A percentile compares a stretch with the other conserved stretches of the same genome.
Conservation (phyloP, 2,113 vertebrate species). For the Crypturellus undulatus region DNA sequence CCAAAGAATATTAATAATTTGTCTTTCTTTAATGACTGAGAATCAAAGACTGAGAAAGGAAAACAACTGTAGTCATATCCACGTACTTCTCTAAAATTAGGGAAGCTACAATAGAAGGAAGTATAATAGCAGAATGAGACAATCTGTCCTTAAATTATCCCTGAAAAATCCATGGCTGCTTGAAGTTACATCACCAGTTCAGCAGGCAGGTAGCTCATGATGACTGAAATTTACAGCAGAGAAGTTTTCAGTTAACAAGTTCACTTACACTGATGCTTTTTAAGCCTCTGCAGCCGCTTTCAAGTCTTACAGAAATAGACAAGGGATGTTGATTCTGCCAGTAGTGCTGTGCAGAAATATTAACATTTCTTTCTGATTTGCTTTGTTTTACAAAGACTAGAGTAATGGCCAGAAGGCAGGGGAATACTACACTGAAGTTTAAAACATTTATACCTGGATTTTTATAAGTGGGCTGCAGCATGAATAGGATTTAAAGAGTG, state of each 20-base stretch:
- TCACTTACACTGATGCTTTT: background rate
- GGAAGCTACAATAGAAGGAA: background rate
- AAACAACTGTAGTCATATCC: background rate
- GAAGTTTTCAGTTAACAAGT: background rate
- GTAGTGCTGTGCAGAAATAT: background rate
- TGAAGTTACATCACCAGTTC: background rate
- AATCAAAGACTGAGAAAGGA: background rate
- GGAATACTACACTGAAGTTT: background rate
- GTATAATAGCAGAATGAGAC: background rate
- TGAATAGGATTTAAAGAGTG: rapidly evolving
- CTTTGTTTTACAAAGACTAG: background rate
- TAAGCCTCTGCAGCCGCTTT: background rate
- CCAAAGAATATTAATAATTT: background rate
- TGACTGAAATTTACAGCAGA: background rate
- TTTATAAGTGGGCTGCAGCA: background rate
- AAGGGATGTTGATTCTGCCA: background rate
- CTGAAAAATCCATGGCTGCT: background rate
- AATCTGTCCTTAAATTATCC: background rate
- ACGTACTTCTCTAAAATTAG: background rate
- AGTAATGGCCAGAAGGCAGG: rapidly evolving
- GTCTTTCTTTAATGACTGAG: background rate
- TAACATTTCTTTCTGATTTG: background rate
- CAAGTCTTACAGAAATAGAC: background rate
- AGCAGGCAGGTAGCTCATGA: background rate
- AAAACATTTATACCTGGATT: background rate